A percentile compares a stretch with the other conserved stretches of the same genome.
Evolutionary conservation across 2,797 vertebrate genomes (phyloP).

Genomic region (Vultur gryphus): DNA sequence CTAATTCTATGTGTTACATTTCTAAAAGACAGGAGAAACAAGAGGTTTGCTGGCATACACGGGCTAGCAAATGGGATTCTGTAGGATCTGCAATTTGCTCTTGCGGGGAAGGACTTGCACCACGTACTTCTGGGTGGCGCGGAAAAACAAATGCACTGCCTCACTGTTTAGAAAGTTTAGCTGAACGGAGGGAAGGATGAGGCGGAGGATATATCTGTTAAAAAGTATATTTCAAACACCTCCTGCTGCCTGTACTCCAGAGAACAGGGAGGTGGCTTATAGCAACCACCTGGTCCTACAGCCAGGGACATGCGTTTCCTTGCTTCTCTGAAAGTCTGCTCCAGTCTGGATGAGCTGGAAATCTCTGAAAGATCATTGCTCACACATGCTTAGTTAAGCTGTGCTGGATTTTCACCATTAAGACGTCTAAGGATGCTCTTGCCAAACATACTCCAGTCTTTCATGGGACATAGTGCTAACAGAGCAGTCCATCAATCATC

Average conservation of each 20-base stretch:
- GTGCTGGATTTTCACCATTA: conserved; percentile 22
- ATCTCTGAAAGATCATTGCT: neutral
- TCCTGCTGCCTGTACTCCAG: neutral
- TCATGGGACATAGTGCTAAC: neutral
- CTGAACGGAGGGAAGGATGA: neutral
- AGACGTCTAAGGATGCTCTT: neutral
- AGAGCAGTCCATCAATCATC: neutral
- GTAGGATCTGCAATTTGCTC: neutral
- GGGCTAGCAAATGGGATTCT: neutral
- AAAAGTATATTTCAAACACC: neutral
- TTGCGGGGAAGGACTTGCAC: neutral
- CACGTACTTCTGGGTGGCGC: neutral
- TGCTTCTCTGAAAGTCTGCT: neutral
- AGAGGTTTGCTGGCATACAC: neutral
- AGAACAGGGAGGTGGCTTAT: neutral
- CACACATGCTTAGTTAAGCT: neutral
- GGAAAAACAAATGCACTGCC: neutral
- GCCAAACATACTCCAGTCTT: conserved; percentile 13
- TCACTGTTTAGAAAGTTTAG: neutral
- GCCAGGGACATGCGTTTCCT: neutral
- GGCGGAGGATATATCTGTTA: neutral
- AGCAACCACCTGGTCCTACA: neutral
- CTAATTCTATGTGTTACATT: neutral
- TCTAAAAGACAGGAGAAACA: neutral
- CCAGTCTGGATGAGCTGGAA: neutral